These are phyloP conservation scores for Monopterus albus DNA, from an alignment of 2,113 vertebrate species.

Conservation along the genomic window DNA sequence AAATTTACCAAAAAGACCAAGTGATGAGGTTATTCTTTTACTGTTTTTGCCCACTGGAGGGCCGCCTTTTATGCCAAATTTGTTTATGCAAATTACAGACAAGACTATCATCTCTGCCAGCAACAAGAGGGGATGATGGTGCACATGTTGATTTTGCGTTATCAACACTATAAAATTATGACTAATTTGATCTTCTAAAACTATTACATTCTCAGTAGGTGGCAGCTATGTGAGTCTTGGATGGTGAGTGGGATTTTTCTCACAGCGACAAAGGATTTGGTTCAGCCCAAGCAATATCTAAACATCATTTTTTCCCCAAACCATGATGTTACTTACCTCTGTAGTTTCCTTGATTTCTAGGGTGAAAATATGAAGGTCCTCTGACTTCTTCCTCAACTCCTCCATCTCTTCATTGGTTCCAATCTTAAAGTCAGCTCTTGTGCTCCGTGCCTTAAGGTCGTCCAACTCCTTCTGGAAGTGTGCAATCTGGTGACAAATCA, in stretches of 20 bases:
- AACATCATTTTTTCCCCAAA: not conserved
- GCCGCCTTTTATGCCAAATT: too few species aligned
- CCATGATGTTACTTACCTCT: conserved; percentile 86
- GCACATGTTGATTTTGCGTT: too few species aligned
- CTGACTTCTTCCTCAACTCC: conserved; percentile 85
- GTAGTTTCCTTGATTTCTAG: conserved; percentile 95
- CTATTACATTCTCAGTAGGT: too few species aligned
- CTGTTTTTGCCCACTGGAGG: too few species aligned
- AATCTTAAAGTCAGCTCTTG: conserved; percentile 88
- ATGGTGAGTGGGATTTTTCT: not conserved
- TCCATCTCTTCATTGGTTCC: conserved; percentile 90
- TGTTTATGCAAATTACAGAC: too few species aligned
- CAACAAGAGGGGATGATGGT: too few species aligned
- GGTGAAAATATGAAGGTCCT: conserved; percentile 89
- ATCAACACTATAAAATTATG: too few species aligned
- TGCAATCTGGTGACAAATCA: conserved; percentile 82
- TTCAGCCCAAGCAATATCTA: not conserved
- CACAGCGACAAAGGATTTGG: not conserved
- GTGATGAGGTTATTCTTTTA: too few species aligned
- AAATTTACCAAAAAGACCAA: too few species aligned
- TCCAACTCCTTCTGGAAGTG: conserved; percentile 97
- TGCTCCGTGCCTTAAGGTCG: conserved; percentile 87
- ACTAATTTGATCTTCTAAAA: too few species aligned
- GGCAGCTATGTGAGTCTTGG: too few species aligned
- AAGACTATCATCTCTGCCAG: too few species aligned